phyloP scores from a whole-genome alignment of 92 coral and sea anemone genomes.

The Siderastrea siderea region DNA sequence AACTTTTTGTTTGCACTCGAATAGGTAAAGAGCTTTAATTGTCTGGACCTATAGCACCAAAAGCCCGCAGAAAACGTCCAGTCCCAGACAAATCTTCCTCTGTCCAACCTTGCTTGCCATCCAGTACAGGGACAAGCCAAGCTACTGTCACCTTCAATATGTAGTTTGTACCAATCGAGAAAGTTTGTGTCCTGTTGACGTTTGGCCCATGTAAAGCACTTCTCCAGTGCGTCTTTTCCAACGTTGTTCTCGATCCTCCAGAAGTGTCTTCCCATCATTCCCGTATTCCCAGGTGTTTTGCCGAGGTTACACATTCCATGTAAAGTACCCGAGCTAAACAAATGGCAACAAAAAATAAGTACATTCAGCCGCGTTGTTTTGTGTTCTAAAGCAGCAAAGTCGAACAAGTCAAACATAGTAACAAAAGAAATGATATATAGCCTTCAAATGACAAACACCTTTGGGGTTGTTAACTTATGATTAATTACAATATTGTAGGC shows the following conservation, averaged over 20 bases:
- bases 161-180: not conserved
- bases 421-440: no score
- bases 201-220: slow-evolving; percentile 31
- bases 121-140: slow-evolving; percentile 62
- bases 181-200: slow-evolving; percentile 1
- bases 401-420: no score
- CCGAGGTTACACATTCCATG: slow-evolving; percentile 23
- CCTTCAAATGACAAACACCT: no score
- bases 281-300: slow-evolving; percentile 22
- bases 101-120: slow-evolving; percentile 56
- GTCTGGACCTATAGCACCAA: slow-evolving; percentile 1
- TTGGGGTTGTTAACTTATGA: no score
- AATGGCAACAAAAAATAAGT: not conserved
- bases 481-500: no score
- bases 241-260: slow-evolving; percentile 27
- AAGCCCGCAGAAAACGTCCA: not conserved
- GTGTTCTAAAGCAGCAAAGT: no score
- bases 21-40: not conserved
- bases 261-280: slow-evolving; percentile 8
- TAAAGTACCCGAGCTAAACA: slow-evolving; percentile 38
- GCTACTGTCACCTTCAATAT: not conserved
- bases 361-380: not conserved
- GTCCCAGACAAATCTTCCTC: slow-evolving; percentile 24
- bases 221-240: slow-evolving; percentile 31
- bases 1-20: no score